Conservation (phyloP, 2,113 vertebrate species). For the Microcebus lehilahytsara region DNA sequence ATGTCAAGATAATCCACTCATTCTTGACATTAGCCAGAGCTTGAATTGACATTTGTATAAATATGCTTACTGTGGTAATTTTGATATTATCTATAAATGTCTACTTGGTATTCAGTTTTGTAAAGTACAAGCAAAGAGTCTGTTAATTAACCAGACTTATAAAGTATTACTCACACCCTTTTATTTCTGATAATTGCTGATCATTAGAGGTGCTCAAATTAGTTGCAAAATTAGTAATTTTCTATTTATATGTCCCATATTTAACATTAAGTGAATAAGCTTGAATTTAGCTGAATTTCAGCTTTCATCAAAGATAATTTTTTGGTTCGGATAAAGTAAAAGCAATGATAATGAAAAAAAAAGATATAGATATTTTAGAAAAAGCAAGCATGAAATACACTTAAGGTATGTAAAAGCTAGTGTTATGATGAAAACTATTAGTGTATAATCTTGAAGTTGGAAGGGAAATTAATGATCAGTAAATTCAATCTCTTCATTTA, state of each 20-base stretch:
- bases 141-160: conserved; percentile 61
- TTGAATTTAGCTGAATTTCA: conserved; percentile 51
- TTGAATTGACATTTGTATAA: conserved; percentile 49
- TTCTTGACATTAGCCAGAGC: conserved; percentile 46
- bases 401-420: not conserved
- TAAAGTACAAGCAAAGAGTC: conserved; percentile 55
- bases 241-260: conserved; percentile 46
- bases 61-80: conserved; percentile 50
- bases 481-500: conserved; percentile 37
- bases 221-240: conserved; percentile 62
- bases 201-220: conserved; percentile 69
- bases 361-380: not conserved
- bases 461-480: conserved; percentile 9
- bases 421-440: not conserved
- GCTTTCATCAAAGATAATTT: conserved; percentile 32
- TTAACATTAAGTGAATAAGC: conserved; percentile 59
- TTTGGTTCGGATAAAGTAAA: conserved; percentile 31
- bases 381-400: not conserved
- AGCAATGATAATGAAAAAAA: not conserved
- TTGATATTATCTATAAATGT: conserved; percentile 61
- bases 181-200: conserved; percentile 68
- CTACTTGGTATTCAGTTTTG: conserved; percentile 53
- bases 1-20: conserved; percentile 31
- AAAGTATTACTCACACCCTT: conserved; percentile 55
- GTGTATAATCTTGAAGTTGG: not conserved